Conservation (phyloP, 2,888 invertebrate species). For the Heterodera filipjevi region DNA sequence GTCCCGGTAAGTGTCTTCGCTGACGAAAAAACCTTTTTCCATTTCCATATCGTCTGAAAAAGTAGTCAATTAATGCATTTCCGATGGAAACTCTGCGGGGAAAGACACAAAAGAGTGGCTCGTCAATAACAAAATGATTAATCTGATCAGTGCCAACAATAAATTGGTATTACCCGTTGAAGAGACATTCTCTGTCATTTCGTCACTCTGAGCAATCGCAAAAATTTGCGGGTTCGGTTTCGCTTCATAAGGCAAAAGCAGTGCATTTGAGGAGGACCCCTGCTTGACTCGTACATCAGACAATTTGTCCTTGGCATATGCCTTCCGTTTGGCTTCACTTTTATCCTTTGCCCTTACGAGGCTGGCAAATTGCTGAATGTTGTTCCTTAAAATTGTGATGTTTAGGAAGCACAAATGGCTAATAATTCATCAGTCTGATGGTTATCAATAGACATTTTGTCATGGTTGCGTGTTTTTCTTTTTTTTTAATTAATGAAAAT, state of each 20-base stretch:
- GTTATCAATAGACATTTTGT: too few relatives aligned
- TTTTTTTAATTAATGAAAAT: not conserved
- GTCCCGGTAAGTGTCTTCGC: constrained; percentile 53
- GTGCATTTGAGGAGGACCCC: not conserved
- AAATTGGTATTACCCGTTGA: not conserved
- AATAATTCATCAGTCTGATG: too few relatives aligned
- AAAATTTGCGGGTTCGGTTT: constrained; percentile 26
- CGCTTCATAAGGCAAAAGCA: not conserved
- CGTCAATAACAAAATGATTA: too few relatives aligned
- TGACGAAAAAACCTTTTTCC: constrained; percentile 58
- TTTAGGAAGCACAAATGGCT: not conserved
- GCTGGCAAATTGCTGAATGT: not conserved
- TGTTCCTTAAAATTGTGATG: not conserved
- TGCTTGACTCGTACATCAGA: not conserved
- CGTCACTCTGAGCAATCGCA: constrained; percentile 22
- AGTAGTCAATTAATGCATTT: too few relatives aligned
- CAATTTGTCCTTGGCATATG: not conserved
- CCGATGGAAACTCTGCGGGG: too few relatives aligned
- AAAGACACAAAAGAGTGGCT: too few relatives aligned
- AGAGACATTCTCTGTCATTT: not conserved
- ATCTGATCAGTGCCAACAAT: too few relatives aligned
- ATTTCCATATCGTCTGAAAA: not conserved
- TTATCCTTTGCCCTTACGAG: not conserved
- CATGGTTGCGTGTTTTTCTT: too few relatives aligned
- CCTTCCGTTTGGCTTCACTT: not conserved